phyloP scores from a whole-genome alignment of 2,113 vertebrate genomes.

The Mormoops blainvillei region DNA sequence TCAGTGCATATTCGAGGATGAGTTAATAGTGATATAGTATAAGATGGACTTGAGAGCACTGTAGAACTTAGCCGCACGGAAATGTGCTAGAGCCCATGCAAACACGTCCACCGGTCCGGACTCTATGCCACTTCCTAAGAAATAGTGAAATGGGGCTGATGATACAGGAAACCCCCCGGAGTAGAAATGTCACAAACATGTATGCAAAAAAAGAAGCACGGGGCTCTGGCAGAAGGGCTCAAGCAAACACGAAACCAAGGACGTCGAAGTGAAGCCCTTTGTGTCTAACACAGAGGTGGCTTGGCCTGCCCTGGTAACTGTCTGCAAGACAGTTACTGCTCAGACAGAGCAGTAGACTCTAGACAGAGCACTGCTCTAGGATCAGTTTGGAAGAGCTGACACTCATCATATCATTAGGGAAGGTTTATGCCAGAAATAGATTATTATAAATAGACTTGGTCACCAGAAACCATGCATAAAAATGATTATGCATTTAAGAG shows the following conservation, averaged over 20 bases:
- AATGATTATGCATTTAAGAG: conserved; percentile 7
- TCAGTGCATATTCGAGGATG: not conserved
- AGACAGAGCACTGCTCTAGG: not conserved
- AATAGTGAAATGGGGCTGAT: not conserved
- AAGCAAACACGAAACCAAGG: not conserved
- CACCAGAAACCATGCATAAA: not conserved
- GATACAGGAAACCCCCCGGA: not conserved
- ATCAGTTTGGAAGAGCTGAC: not conserved
- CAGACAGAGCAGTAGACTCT: no score
- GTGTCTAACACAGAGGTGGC: not conserved
- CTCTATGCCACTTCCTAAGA: not conserved
- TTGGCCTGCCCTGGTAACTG: no score
- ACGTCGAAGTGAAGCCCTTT: not conserved
- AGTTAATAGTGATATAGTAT: not conserved
- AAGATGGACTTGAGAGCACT: not conserved
- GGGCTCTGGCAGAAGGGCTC: not conserved
- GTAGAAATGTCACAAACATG: not conserved
- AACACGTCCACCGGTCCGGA: not conserved
- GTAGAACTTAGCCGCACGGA: not conserved
- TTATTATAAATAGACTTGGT: not conserved
- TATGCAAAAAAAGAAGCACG: not conserved
- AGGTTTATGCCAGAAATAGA: not conserved
- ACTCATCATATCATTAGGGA: not conserved
- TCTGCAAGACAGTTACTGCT: no score
- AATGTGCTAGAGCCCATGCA: not conserved